Evolutionary conservation across 2,797 vertebrate genomes (phyloP), one percentile per base, ranked within the genome.

Genomic region (Benthosema pterotum): DNA sequence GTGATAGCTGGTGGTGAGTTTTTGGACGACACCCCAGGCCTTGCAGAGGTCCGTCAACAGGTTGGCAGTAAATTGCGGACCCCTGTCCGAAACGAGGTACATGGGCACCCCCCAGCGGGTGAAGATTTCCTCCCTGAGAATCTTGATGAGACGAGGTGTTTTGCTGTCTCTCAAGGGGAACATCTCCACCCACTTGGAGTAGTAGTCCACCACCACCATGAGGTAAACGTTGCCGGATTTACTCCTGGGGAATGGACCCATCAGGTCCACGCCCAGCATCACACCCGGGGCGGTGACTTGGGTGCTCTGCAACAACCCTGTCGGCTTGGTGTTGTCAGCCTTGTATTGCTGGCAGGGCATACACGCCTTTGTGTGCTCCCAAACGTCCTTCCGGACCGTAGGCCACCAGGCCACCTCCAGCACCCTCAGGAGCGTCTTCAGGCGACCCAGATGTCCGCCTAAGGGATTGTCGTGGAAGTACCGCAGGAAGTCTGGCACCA

Each of bases 1-100:
- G 16, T 70, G 67, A 7, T 75, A 66, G n/a, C 48, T 51, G 4
- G 54, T 66, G 2, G 50, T 60, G 2, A 59, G 7, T n/a, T 71
- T 66, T 4, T 63, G 53, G 2, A 17, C 18, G 2, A 65, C 48
- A 3, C n/a, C 53, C 48, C 57, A 71, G 1, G 6, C 7, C 5
- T 49, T 52, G 17, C 48, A 54, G 1, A 72, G n/a, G 1, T 47
- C 17, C 0, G 1, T 11, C 5, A 69, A 2, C 5, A 60, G 6
- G 6, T 28, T 0, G 15, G 4, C 11, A 1, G 56, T 69, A 12
- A 56, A 74, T 25, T 68, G 56, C 2, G 60, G 19, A 4, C 67
- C 54, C 8, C 16, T 4, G 22, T 71, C 38, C 2, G 54, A 75
- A 3, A 75, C 42, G 6, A 75, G n/a, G 12, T 52, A 53, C 14